These are phyloP conservation scores for Philypnodon macrostomus DNA, from an alignment of 2,797 vertebrate genomes.

Conservation along the genomic window DNA sequence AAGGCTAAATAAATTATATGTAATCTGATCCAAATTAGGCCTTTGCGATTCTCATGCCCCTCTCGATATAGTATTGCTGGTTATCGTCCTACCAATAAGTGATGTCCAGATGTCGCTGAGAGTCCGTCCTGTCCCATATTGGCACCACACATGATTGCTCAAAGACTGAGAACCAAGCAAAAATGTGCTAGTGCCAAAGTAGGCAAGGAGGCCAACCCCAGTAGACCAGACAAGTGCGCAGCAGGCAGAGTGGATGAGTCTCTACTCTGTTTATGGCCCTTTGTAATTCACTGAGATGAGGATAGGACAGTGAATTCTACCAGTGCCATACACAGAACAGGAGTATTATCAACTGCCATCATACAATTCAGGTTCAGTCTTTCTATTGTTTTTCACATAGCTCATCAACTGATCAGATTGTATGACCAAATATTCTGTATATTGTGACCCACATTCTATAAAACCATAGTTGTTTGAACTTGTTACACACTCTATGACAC, in stretches of 20 bases:
- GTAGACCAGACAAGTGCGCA: not conserved
- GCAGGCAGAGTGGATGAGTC: constrained; percentile 84
- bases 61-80: too few relatives aligned
- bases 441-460: too few relatives aligned
- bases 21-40: too few relatives aligned
- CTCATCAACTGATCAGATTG: too few relatives aligned
- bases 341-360: constrained; percentile 56
- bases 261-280: constrained; percentile 99
- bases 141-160: constrained; percentile 99
- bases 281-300: constrained; percentile 99
- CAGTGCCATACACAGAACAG: constrained; percentile 99
- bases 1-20: too few relatives aligned
- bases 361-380: not conserved
- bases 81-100: too few relatives aligned
- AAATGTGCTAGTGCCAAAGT: constrained; percentile 99
- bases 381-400: too few relatives aligned
- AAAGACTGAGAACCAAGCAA: constrained; percentile 91
- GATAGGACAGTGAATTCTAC: constrained; percentile 99
- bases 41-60: too few relatives aligned
- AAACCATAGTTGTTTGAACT: too few relatives aligned
- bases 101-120: constrained; percentile 14
- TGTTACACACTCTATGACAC: too few relatives aligned
- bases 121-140: constrained; percentile 88
- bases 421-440: too few relatives aligned
- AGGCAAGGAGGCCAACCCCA: constrained; percentile 82